A percentile compares a stretch with the other conserved stretches of the same genome.
Evolutionary conservation across 2,888 invertebrate genomes (phyloP).

Genomic region (Trissolcus japonicus): DNA sequence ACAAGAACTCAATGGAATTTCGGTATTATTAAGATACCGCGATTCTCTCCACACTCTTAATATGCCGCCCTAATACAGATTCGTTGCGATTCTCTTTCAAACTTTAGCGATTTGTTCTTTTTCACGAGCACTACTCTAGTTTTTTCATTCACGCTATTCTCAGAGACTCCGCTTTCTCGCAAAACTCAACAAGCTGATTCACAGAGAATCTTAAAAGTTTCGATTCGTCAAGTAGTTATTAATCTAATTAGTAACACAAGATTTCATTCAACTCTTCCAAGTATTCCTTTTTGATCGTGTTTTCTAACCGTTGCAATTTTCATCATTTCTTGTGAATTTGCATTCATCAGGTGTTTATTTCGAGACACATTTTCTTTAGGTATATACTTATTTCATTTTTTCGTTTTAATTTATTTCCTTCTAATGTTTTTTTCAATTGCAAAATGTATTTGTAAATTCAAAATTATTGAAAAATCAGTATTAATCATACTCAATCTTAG

Average conservation of each 20-base stretch:
- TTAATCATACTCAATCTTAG: too few species aligned
- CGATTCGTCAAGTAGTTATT: conserved; percentile 5
- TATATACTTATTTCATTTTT: too few species aligned
- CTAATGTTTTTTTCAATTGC: too few species aligned
- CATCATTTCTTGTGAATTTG: too few species aligned
- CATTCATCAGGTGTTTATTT: too few species aligned
- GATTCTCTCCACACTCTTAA: conserved; percentile 47
- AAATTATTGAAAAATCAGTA: too few species aligned
- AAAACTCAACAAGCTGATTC: conserved; percentile 1
- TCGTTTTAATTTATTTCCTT: too few species aligned
- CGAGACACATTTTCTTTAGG: too few species aligned
- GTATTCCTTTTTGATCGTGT: too few species aligned
- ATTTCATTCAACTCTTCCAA: conserved; percentile 1
- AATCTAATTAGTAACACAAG: conserved; percentile 10
- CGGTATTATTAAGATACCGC: conserved; percentile 54
- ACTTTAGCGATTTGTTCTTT: conserved; percentile 18
- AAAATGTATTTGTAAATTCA: too few species aligned
- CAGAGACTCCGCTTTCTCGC: not conserved
- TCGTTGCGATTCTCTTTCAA: conserved; percentile 20
- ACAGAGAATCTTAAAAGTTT: not conserved
- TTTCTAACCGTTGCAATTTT: too few species aligned
- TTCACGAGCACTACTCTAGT: not conserved
- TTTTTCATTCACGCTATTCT: too few species aligned
- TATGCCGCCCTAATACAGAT: conserved; percentile 30
- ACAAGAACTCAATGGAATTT: conserved; percentile 58